phyloP scores from a whole-genome alignment of 2,888 invertebrate genomes.

The Drosophila rubida region DNA sequence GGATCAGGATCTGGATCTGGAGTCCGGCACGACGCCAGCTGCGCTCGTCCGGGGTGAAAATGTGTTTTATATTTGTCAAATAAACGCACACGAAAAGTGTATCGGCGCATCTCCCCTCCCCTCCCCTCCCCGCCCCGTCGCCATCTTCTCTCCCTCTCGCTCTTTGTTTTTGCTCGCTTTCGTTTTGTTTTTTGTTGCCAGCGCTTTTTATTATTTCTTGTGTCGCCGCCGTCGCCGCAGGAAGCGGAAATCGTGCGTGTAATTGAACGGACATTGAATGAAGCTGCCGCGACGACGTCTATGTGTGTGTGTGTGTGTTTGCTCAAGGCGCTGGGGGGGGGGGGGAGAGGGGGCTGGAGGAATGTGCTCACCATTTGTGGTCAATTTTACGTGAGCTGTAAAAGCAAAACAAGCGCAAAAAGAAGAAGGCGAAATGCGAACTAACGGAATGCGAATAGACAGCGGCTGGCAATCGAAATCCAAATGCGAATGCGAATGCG shows the following conservation, averaged over 20 bases:
- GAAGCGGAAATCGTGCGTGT: slow-evolving; percentile 80
- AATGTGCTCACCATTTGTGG: slow-evolving; percentile 63
- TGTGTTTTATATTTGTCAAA: slow-evolving; percentile 79
- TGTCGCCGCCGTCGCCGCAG: slow-evolving; percentile 63
- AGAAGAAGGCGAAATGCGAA: background rate
- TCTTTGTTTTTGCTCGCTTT: slow-evolving; percentile 20
- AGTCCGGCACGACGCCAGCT: slow-evolving; percentile 36
- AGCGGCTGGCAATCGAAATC: too few species aligned
- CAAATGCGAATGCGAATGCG: slow-evolving; percentile 59
- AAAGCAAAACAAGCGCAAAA: slow-evolving; percentile 62
- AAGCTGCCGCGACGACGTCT: slow-evolving; percentile 60
- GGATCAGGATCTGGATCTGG: slow-evolving; percentile 42
- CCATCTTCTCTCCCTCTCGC: background rate
- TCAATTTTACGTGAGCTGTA: slow-evolving; percentile 75
- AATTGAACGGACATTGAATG: slow-evolving; percentile 78
- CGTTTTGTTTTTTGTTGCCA: slow-evolving; percentile 15
- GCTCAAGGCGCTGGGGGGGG: too few species aligned
- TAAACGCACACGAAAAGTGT: slow-evolving; percentile 66
- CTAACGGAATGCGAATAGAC: slow-evolving; percentile 38
- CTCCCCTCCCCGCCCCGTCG: background rate
- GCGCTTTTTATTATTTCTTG: slow-evolving; percentile 52
- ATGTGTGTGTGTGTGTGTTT: background rate
- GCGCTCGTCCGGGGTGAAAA: slow-evolving; percentile 61
- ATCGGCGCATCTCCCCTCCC: slow-evolving; percentile 33
- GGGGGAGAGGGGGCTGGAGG: background rate